These are phyloP conservation scores for Aphodius sticticus DNA, from an alignment of 2,888 invertebrate species.

Conservation along the genomic window DNA sequence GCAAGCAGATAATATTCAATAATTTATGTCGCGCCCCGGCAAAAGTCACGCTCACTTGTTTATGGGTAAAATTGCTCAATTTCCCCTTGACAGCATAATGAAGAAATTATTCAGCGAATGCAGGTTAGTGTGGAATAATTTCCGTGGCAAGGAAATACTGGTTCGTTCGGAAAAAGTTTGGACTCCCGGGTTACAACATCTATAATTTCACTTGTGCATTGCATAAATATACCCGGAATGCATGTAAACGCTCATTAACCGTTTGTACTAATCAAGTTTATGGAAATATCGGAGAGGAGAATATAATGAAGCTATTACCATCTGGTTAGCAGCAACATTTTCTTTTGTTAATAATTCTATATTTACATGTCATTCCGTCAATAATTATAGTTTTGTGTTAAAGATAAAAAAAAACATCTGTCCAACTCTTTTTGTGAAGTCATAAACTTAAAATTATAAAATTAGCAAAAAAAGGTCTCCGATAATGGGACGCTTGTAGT, in stretches of 20 bases:
- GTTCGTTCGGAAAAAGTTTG: neutral
- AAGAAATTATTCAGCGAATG: neutral
- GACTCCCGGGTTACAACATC: neutral
- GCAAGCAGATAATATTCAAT: neutral
- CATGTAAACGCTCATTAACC: neutral
- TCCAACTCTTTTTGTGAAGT: too few species aligned
- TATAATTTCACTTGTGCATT: neutral
- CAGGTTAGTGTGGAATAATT: neutral
- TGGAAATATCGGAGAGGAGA: too few species aligned
- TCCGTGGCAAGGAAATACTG: neutral
- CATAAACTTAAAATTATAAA: too few species aligned
- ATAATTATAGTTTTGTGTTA: too few species aligned
- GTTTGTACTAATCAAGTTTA: neutral
- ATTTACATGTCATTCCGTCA: too few species aligned
- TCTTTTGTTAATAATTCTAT: too few species aligned
- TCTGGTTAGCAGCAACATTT: too few species aligned
- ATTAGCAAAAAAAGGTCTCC: too few species aligned
- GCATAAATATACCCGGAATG: neutral
- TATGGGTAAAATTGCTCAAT: constrained; percentile 4
- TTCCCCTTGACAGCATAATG: neutral
- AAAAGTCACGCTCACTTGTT: neutral
- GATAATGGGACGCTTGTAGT: too few species aligned
- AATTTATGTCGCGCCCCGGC: neutral
- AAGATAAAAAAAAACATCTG: too few species aligned
- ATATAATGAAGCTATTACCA: too few species aligned